Conservation (phyloP, 2,888 invertebrate genomes). For the Willowsia nigromaculata region DNA sequence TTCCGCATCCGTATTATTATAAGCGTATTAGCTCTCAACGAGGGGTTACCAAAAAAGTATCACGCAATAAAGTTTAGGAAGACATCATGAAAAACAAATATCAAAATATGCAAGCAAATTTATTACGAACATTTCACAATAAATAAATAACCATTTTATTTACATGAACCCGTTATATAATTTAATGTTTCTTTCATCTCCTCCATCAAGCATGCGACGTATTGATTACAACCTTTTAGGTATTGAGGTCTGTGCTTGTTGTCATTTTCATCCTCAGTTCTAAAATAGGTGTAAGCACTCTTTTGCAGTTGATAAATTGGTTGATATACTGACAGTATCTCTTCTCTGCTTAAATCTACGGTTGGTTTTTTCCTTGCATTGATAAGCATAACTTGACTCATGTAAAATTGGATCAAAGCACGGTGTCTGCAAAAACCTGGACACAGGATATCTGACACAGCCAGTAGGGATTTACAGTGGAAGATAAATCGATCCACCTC, state of each 20-base stretch:
- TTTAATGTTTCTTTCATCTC: constrained; percentile 70
- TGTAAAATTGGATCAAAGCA: constrained; percentile 71
- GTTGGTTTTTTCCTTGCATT: constrained; percentile 53
- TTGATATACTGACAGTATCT: constrained; percentile 48
- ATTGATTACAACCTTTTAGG: constrained; percentile 67
- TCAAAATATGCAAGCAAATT: too few relatives aligned
- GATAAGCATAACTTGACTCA: constrained; percentile 69
- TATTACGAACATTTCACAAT: too few relatives aligned
- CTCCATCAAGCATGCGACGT: constrained; percentile 71
- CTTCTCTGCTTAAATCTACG: constrained; percentile 7
- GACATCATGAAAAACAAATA: too few relatives aligned
- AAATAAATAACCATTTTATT: not conserved
- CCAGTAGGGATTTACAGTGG: constrained; percentile 67
- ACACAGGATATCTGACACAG: constrained; percentile 54
- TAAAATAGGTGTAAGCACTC: constrained; percentile 67
- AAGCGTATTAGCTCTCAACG: too few relatives aligned
- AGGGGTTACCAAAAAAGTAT: too few relatives aligned
- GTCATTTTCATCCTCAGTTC: constrained; percentile 72
- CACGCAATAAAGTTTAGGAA: too few relatives aligned
- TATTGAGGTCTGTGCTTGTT: constrained; percentile 43
- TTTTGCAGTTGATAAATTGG: constrained; percentile 71
- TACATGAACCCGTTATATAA: constrained; percentile 14
- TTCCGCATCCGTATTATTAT: too few relatives aligned
- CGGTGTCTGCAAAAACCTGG: constrained; percentile 71
- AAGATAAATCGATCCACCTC: constrained; percentile 64